Evolutionary conservation across 2,797 vertebrate species (phyloP).

Genomic region (Siniperca obscura): DNA sequence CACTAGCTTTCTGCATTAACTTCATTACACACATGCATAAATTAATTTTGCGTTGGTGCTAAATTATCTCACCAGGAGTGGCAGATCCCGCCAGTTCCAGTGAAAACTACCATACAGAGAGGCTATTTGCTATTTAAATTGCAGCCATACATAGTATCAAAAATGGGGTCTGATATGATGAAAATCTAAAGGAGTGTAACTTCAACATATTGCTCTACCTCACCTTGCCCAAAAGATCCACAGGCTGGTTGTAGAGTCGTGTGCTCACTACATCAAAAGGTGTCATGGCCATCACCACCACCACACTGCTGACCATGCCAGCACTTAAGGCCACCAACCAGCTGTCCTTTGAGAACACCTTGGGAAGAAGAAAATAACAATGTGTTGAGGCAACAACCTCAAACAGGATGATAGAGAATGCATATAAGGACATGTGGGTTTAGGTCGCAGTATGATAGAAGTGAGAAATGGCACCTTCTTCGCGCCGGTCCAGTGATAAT

Average conservation of each 20-base stretch:
- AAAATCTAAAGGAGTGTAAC: neutral
- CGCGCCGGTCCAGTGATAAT: neutral
- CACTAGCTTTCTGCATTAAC: neutral
- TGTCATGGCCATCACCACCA: slow-evolving; percentile 87
- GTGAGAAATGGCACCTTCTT: too few relatives aligned
- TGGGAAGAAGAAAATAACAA: neutral
- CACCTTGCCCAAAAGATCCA: slow-evolving; percentile 86
- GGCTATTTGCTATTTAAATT: too few relatives aligned
- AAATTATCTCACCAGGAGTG: neutral
- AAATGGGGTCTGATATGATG: too few relatives aligned
- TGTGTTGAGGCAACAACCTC: neutral
- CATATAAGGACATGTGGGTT: neutral
- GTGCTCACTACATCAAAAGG: slow-evolving; percentile 90
- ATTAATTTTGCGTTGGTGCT: neutral
- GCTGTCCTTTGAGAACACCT: slow-evolving; percentile 84
- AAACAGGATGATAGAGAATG: neutral
- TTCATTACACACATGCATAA: neutral
- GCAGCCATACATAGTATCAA: neutral
- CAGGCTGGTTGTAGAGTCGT: slow-evolving; percentile 88
- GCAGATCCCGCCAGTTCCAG: neutral
- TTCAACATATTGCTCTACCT: slow-evolving; percentile 27
- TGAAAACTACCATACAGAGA: neutral
- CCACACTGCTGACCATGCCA: slow-evolving; percentile 87
- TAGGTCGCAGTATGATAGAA: neutral
- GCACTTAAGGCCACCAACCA: slow-evolving; percentile 84